Conservation (phyloP, 2,113 vertebrate genomes). For the Promerops cafer region DNA sequence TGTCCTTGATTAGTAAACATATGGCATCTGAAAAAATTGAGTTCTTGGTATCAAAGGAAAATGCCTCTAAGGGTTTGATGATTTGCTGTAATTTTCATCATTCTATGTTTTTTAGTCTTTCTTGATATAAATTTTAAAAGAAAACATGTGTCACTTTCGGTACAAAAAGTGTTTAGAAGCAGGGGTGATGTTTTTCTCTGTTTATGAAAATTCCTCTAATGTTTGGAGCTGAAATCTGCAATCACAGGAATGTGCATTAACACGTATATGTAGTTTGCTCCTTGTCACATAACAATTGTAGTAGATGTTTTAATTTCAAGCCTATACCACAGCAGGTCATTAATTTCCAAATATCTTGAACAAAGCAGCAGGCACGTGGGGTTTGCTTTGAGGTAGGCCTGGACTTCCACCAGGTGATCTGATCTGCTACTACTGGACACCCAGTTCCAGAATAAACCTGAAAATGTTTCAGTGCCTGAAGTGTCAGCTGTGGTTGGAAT, state of each 20-base stretch:
- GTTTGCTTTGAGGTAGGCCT: neutral
- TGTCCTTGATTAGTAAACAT: neutral
- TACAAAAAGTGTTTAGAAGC: neutral
- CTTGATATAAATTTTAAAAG: neutral
- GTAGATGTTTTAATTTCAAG: neutral
- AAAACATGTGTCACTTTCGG: rapidly evolving
- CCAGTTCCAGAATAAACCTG: neutral
- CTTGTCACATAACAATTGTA: neutral
- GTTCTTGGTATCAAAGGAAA: neutral
- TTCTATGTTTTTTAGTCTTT: neutral
- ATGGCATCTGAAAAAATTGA: rapidly evolving
- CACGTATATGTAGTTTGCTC: neutral
- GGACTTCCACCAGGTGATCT: too few relatives aligned
- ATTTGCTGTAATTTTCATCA: neutral
- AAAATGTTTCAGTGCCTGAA: neutral
- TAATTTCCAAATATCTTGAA: neutral
- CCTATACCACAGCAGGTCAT: neutral
- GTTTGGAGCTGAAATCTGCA: neutral
- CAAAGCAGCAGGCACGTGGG: neutral
- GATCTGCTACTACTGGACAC: neutral
- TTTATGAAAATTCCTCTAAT: neutral
- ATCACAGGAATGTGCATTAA: neutral
- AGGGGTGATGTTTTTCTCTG: neutral
- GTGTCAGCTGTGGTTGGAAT: neutral
- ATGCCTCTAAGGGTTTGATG: neutral